Evolutionary conservation across 2,797 vertebrate genomes (phyloP).

Genomic region (Avahi laniger): DNA sequence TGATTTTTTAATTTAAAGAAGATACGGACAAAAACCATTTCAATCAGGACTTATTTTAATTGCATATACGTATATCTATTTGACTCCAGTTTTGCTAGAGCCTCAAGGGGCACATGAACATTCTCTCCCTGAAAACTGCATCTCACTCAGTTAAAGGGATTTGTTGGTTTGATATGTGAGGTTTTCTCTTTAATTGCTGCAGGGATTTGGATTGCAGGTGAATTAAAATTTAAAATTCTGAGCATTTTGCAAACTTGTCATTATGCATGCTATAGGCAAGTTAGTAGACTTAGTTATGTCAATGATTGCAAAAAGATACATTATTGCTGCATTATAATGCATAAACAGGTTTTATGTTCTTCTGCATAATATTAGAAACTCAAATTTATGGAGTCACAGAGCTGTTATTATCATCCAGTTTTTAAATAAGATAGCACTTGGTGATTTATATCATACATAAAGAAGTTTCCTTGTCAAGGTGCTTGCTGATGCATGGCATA

Average conservation of each 20-base stretch:
- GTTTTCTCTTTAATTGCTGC: constrained; percentile 77
- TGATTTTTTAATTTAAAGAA: constrained; percentile 71
- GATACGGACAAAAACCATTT: constrained; percentile 43
- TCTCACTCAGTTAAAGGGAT: constrained; percentile 58
- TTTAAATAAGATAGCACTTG: constrained; percentile 79
- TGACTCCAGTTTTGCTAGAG: constrained; percentile 52
- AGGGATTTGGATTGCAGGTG: constrained; percentile 76
- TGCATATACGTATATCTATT: constrained; percentile 23
- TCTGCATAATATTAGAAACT: constrained; percentile 80
- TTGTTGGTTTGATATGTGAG: constrained; percentile 30
- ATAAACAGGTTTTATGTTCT: constrained; percentile 84
- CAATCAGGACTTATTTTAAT: constrained; percentile 67
- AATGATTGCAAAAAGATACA: constrained; percentile 79
- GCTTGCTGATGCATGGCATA: constrained; percentile 71
- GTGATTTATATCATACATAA: constrained; percentile 78
- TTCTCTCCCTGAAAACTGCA: constrained; percentile 60
- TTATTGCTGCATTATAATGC: constrained; percentile 81
- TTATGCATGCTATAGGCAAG: constrained; percentile 83
- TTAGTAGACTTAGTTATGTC: constrained; percentile 76
- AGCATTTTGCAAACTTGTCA: constrained; percentile 79
- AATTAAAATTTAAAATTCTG: constrained; percentile 79
- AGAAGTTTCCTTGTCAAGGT: constrained; percentile 75
- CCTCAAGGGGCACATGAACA: constrained; percentile 70
- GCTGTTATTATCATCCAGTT: constrained; percentile 76
- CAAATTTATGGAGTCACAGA: constrained; percentile 80